Evolutionary conservation across 2,113 vertebrate genomes (phyloP).

Genomic region (Falco punctatus): DNA sequence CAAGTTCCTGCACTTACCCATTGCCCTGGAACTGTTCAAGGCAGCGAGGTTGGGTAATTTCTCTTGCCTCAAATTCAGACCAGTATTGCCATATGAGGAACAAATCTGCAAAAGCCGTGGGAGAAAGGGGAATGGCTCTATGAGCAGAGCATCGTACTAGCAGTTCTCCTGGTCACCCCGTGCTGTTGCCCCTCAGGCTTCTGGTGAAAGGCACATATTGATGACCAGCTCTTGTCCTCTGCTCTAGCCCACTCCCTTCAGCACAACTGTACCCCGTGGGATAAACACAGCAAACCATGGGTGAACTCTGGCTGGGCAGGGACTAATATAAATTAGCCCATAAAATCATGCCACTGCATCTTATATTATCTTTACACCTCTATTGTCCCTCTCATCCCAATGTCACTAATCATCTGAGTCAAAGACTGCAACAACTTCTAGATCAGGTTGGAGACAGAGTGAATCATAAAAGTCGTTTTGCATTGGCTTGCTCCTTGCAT

Average conservation of each 20-base stretch:
- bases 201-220: background rate
- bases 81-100: background rate
- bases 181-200: background rate
- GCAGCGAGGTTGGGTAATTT: constrained; percentile 25
- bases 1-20: background rate
- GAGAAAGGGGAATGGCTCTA: background rate
- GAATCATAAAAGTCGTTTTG: constrained; percentile 1
- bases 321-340: background rate
- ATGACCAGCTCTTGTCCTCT: background rate
- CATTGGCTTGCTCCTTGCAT: background rate
- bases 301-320: background rate
- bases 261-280: accelerated
- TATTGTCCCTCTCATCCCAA: background rate
- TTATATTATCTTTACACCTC: accelerated
- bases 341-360: background rate
- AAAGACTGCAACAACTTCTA: background rate
- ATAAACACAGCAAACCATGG: background rate
- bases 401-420: background rate
- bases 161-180: accelerated
- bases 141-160: background rate
- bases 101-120: background rate
- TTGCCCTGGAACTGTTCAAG: constrained; percentile 35
- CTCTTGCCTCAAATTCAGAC: background rate
- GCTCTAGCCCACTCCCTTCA: background rate
- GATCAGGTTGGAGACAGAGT: background rate